Evolutionary conservation across 2,113 vertebrate species (phyloP), one percentile per base, ranked within the genome.

Genomic region (Crotophaga sulcirostris): DNA sequence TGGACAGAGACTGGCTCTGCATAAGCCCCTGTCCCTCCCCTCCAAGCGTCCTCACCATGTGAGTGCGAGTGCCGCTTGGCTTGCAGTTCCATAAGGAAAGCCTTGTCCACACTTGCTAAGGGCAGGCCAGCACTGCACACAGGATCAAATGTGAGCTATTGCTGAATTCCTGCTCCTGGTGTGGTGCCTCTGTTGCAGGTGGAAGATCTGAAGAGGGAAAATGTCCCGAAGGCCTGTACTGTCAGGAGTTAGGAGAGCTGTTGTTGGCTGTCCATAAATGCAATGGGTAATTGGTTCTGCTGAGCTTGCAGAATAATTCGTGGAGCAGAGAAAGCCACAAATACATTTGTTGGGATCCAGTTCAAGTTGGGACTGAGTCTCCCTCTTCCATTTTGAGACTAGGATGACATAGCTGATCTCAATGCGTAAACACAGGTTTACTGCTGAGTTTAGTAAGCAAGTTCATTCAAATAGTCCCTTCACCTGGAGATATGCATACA

Each of bases 11-110:
- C 10, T 2, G 10, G 13, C 2, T 68, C 31, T 83, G 19, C 29
- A 49, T 62, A 0, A 0, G 2, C 3, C 26, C 33, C 8, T 5
- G 5, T 76, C 25, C 16, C 25, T 60, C 1, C 1, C 16, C 38
- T 95, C 44, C 63, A 79, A 31, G 56, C 31, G 7, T 42, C 23
- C 47, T 44, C 33, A 34, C 9, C 11, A 34, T 1, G 1, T 0
- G 2, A 25, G 33, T 1, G 12, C 0, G 1, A 45, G 11, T 20
- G 28, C 34, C 86, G 34, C 42, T 34, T 51, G 36, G 16, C 29
- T 74, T 63, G 24, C 3, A 10, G 47, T 20, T 84, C 44, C 70
- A 67, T n/a, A 10, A 36, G 1, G 1, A 74, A 58, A 81, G 24
- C 26, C n/a, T 29, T 47, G 16, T 52, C 49, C 25, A 28, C 10